Evolutionary conservation across 2,888 invertebrate species (phyloP), one percentile per base, ranked within the genome.

Genomic region (Scotopteryx bipunctaria): DNA sequence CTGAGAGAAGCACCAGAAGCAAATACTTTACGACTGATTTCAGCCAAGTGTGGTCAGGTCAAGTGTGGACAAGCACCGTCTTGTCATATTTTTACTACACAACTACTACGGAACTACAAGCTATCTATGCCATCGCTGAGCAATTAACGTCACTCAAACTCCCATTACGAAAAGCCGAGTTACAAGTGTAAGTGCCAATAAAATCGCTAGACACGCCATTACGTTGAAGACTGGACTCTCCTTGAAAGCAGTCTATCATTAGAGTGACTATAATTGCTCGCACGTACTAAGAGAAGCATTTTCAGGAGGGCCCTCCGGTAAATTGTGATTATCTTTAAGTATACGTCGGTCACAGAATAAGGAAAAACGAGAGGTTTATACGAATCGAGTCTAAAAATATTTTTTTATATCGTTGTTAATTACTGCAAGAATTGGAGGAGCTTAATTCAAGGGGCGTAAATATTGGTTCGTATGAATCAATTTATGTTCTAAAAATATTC

Each of bases 261-360:
- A 83, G 71, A 73, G 63, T 64, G 67, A 62, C 64, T 66, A 76
- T 85, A 85, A 87, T 85, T 86, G 80, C 80, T 77, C 68, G 61
- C 79, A 78, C 79, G 80, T 78, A 73, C 66, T 70, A 71, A 74
- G 76, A 75, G 76, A 81, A 81, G 73, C 78, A 76, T 81, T 80
- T 59, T 71, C 73, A 64, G 67, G 73, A 80, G 76, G 82, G 77
- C 76, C 71, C 73, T 36, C 44, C 79, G 78, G 88, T 89, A 90
- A 90, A 89, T 90, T 86, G 83, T 86, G 86, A 89, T 90, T 89
- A 90, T 86, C 86, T 87, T 84, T 84, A 83, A 89, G 87, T 86
- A 86, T 73, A 78, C 72, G 78, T 76, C 75, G 36, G 25, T 19
- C 38, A 17, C 8, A 48, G 36, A 53, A 25, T 35, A 27, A 23